These are phyloP conservation scores for Pristionchus fissidentatus DNA, from an alignment of 2,888 invertebrate species.

Conservation along the genomic window DNA sequence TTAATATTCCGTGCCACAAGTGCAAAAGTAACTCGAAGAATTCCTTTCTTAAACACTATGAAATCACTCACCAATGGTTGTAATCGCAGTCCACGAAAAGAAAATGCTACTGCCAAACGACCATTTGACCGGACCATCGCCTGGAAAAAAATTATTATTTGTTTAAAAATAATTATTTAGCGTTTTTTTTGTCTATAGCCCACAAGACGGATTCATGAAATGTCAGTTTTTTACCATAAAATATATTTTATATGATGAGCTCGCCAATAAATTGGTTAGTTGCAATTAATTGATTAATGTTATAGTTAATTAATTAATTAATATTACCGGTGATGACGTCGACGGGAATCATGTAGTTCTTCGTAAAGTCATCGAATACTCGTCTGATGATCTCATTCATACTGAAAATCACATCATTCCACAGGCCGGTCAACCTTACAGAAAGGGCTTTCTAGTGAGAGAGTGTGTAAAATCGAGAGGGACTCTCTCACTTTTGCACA, in stretches of 20 bases:
- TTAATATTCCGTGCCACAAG: background rate
- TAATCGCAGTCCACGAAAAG: constrained; percentile 76
- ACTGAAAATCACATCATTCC: no score
- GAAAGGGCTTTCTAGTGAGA: no score
- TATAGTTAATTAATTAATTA: background rate
- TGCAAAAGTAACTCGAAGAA: background rate
- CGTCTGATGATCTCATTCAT: constrained; percentile 71
- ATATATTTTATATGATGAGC: no score
- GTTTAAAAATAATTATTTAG: background rate
- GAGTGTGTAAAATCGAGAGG: no score
- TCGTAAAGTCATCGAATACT: constrained; percentile 73
- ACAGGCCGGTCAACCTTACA: no score
- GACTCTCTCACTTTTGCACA: no score
- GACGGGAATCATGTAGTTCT: constrained; percentile 74
- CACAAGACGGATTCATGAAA: no score
- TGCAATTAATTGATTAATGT: no score
- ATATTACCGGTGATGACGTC: constrained; percentile 69
- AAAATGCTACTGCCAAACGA: constrained; percentile 74
- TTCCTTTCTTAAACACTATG: background rate
- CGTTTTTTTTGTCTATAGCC: constrained; percentile 1
- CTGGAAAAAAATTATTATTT: background rate
- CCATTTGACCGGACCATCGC: constrained; percentile 72
- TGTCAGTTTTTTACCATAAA: no score
- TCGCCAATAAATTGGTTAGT: no score
- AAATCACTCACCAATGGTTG: constrained; percentile 70